Conservation (phyloP, 2,888 invertebrate species). For the Philereme transversata region DNA sequence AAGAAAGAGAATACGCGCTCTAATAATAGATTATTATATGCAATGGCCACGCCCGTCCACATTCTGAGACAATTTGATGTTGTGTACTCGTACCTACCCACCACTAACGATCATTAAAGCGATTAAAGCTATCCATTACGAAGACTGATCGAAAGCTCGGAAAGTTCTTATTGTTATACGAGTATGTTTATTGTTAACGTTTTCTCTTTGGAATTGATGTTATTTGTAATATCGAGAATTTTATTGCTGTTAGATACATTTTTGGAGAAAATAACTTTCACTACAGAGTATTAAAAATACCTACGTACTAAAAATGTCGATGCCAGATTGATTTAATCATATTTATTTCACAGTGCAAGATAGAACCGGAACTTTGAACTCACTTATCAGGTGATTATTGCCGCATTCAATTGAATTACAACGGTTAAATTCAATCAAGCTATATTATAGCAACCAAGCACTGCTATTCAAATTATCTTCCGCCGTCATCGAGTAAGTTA, state of each 20-base stretch:
- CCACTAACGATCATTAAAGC: conserved; percentile 56
- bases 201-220: conserved; percentile 27
- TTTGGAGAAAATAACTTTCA: conserved; percentile 10
- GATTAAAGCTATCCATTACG: conserved; percentile 63
- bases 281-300: background rate
- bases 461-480: conserved; percentile 15
- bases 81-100: conserved; percentile 42
- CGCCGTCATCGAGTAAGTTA: conserved; percentile 19
- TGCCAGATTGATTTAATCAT: background rate
- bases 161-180: conserved; percentile 59
- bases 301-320: background rate
- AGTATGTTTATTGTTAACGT: conserved; percentile 47
- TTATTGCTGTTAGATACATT: conserved; percentile 15
- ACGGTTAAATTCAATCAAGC: conserved; percentile 4
- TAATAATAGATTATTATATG: conserved; percentile 58
- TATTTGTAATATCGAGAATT: conserved; percentile 12
- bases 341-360: background rate
- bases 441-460: background rate
- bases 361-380: background rate
- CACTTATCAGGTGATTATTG: conserved; percentile 1
- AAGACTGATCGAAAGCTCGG: conserved; percentile 62
- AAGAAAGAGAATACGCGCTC: conserved; percentile 58
- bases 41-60: conserved; percentile 58
- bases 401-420: background rate
- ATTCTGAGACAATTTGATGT: conserved; percentile 67